A percentile compares a stretch with the other conserved stretches of the same genome.
These are phyloP conservation scores for Chaenodraco wilsoni DNA, from an alignment of 2,797 vertebrate species.

Conservation along the genomic window DNA sequence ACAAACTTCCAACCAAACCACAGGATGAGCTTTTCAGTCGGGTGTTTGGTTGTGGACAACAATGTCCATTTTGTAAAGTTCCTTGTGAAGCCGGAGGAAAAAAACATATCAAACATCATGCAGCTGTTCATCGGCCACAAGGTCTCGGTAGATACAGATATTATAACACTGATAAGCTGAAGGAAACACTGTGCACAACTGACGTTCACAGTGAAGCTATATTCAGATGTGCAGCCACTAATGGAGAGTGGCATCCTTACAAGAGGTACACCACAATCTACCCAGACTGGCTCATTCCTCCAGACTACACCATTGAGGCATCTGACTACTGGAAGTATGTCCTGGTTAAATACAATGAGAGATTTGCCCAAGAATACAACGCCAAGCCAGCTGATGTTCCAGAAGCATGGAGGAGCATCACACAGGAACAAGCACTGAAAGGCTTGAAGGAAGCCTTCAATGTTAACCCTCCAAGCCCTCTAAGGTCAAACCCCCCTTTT, in stretches of 20 bases:
- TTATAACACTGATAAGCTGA: rapidly evolving
- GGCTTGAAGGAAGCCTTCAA: conserved; percentile 29
- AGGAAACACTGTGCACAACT: conserved; percentile 58
- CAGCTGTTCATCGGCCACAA: conserved; percentile 52
- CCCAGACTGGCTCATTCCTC: conserved; percentile 72
- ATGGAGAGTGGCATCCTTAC: rapidly evolving
- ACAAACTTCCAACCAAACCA: conserved; percentile 55
- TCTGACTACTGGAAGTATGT: conserved; percentile 79
- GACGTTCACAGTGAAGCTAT: rapidly evolving
- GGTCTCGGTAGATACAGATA: neutral
- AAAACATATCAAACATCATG: too few relatives aligned
- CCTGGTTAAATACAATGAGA: conserved; percentile 57
- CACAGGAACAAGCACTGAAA: conserved; percentile 48
- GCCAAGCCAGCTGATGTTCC: conserved; percentile 68
- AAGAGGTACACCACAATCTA: conserved; percentile 43
- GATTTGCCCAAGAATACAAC: conserved; percentile 41
- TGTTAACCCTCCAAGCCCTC: too few relatives aligned
- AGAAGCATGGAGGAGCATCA: conserved; percentile 65
- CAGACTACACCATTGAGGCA: conserved; percentile 51
- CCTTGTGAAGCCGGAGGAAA: conserved; percentile 76
- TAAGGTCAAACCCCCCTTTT: too few relatives aligned
- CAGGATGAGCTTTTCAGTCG: conserved; percentile 60
- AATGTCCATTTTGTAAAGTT: conserved; percentile 74
- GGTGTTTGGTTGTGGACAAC: conserved; percentile 65
- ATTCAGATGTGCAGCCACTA: neutral